Percentiles rank a stretch among this genome's conserved stretches.
These are phyloP conservation scores for Deroplatys truncata DNA, from an alignment of 2,888 invertebrate genomes.

Conservation along the genomic window DNA sequence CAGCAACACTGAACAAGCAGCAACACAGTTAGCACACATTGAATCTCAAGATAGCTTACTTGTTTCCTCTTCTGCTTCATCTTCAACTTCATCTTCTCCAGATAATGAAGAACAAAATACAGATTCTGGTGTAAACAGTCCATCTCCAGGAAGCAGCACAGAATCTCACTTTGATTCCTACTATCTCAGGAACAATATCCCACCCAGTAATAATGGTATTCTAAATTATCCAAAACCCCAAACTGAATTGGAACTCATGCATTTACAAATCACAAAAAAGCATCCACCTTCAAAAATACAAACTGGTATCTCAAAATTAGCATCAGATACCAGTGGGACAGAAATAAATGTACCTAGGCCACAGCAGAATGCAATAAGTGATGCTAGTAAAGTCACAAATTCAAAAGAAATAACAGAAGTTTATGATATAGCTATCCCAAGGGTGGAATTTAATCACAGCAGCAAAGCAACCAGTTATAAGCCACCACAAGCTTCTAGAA, in stretches of 20 bases:
- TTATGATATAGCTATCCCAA: neutral
- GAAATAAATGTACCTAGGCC: neutral
- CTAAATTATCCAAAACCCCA: neutral
- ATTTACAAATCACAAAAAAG: neutral
- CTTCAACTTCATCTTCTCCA: neutral
- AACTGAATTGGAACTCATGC: neutral
- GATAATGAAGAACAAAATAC: conserved; percentile 10
- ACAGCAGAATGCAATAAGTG: neutral
- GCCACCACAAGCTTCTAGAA: neutral
- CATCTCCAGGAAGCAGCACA: conserved; percentile 5
- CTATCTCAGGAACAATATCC: neutral
- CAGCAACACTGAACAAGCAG: neutral
- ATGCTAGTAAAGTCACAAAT: neutral
- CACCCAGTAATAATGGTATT: neutral
- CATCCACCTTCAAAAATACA: neutral
- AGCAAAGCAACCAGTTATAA: neutral
- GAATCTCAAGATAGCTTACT: conserved; percentile 41
- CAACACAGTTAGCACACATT: neutral
- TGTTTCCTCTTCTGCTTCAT: conserved; percentile 38
- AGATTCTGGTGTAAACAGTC: conserved; percentile 29
- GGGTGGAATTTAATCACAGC: neutral
- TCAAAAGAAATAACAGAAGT: neutral
- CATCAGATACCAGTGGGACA: neutral
- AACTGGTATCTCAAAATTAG: neutral
- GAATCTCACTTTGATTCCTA: neutral